Evolutionary conservation across 2,888 invertebrate genomes (phyloP).

Genomic region (Acleris literana): DNA sequence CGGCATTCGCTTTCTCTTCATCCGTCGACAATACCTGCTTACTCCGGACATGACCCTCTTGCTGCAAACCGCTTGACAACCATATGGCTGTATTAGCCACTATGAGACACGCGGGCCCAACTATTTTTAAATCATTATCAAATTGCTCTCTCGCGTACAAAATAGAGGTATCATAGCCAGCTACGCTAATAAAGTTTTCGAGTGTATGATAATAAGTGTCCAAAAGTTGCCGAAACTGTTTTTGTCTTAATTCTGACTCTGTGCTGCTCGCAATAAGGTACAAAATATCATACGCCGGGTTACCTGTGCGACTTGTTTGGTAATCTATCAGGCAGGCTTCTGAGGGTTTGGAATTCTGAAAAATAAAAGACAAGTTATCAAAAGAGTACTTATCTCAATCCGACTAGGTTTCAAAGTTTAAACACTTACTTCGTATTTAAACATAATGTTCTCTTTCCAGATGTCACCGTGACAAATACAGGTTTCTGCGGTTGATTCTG

Average conservation of each 20-base stretch:
- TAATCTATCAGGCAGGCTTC: conserved; percentile 73
- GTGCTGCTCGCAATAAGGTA: conserved; percentile 69
- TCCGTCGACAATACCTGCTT: conserved; percentile 54
- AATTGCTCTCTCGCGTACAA: conserved; percentile 60
- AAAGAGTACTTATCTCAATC: background rate
- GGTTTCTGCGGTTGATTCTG: conserved; percentile 47
- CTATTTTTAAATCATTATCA: conserved; percentile 59
- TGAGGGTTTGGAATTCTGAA: conserved; percentile 57
- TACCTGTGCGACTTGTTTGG: conserved; percentile 64
- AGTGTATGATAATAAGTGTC: conserved; percentile 63
- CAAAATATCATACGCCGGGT: conserved; percentile 68
- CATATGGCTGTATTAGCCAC: conserved; percentile 72
- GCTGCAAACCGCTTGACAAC: conserved; percentile 68
- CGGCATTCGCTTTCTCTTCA: conserved; percentile 56
- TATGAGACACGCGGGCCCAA: conserved; percentile 67
- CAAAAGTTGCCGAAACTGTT: conserved; percentile 54
- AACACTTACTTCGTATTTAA: conserved; percentile 64
- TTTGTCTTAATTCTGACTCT: conserved; percentile 50
- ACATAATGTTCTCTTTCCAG: conserved; percentile 78
- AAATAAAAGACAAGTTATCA: conserved; percentile 36
- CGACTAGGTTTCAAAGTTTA: background rate
- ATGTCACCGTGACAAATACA: conserved; percentile 76
- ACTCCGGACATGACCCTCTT: conserved; percentile 73
- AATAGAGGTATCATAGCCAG: conserved; percentile 46
- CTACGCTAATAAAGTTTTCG: conserved; percentile 45